Percentiles rank a stretch among this genome's conserved stretches.
phyloP scores from a whole-genome alignment of 2,888 invertebrate species.

The Stenolophus ochropezus region DNA sequence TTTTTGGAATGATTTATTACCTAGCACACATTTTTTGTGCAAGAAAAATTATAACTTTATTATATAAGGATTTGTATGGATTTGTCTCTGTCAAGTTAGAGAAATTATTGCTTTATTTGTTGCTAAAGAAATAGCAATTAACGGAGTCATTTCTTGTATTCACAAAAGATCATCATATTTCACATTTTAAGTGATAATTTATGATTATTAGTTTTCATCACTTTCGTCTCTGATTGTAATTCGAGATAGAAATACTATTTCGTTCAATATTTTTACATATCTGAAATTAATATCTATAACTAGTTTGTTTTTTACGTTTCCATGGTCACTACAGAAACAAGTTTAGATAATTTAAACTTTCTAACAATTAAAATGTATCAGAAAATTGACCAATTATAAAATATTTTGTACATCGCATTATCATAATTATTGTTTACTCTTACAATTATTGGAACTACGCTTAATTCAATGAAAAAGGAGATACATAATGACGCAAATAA shows the following conservation, averaged over 20 bases:
- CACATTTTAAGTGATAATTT: no score
- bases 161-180: no score
- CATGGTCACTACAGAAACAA: constrained; percentile 36
- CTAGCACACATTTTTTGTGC: neutral
- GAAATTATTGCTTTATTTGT: neutral
- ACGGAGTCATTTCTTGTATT: neutral
- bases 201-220: neutral
- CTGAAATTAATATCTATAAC: constrained; percentile 55
- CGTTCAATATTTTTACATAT: constrained; percentile 50
- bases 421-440: neutral
- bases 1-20: constrained; percentile 7
- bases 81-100: neutral
- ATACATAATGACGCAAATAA: neutral
- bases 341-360: constrained; percentile 39
- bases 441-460: neutral
- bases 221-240: neutral
- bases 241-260: constrained; percentile 17
- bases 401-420: neutral
- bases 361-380: no score
- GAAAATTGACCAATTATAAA: neutral
- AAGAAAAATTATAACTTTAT: constrained; percentile 7
- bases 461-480: no score
- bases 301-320: constrained; percentile 44
- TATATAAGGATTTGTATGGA: constrained; percentile 5
- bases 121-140: neutral